Conservation (phyloP, 1,140 invertebrate species). For the Diplogasteroides magnus region DNA sequence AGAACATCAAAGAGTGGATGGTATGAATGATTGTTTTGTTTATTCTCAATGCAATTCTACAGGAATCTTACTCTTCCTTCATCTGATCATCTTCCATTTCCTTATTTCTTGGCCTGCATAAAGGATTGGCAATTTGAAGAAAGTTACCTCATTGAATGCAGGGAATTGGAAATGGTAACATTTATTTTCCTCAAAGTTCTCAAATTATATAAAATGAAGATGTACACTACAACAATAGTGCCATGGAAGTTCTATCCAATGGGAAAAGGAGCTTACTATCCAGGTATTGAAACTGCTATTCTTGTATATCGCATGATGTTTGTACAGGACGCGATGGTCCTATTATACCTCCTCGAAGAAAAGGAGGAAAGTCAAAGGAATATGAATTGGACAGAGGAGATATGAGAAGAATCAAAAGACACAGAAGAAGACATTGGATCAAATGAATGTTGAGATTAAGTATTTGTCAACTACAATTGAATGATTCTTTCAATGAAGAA, state of each 20-base stretch:
- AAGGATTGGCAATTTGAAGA: neutral
- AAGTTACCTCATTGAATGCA: neutral
- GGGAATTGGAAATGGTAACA: neutral
- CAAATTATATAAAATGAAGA: neutral
- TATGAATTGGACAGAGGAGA: neutral
- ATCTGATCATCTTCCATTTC: neutral
- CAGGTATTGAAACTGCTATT: neutral
- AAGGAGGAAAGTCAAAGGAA: neutral
- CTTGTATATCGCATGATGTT: neutral
- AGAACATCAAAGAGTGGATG: neutral
- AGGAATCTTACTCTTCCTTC: neutral
- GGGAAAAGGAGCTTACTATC: neutral
- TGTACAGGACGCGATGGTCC: neutral
- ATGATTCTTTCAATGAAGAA: too few relatives aligned
- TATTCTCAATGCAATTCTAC: constrained; percentile 1
- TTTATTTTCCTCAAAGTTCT: neutral
- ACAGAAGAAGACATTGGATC: too few relatives aligned
- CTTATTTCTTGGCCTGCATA: neutral
- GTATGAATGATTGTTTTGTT: constrained; percentile 3
- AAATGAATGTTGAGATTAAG: too few relatives aligned
- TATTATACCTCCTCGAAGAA: neutral
- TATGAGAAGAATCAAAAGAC: too few relatives aligned
- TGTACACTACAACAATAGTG: neutral
- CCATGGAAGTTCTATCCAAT: neutral
- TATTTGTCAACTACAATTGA: too few relatives aligned